These are phyloP conservation scores for Ascaphus truei DNA, from an alignment of 2,113 vertebrate species.

Conservation along the genomic window DNA sequence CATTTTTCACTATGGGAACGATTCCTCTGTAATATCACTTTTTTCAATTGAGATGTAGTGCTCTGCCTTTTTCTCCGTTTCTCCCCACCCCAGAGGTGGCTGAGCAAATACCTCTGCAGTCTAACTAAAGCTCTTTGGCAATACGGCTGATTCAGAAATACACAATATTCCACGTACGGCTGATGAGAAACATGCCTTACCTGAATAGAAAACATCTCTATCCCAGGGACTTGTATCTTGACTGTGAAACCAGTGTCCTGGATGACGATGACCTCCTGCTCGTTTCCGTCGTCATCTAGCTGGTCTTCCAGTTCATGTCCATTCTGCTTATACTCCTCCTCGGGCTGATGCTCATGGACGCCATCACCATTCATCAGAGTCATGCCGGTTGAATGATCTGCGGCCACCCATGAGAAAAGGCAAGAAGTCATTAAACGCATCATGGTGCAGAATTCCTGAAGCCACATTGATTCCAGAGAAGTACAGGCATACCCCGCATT, in stretches of 20 bases:
- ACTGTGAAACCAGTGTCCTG: slow-evolving; percentile 97
- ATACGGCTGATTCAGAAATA: too few relatives aligned
- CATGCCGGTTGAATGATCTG: slow-evolving; percentile 72
- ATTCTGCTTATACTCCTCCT: slow-evolving; percentile 64
- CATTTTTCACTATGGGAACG: too few relatives aligned
- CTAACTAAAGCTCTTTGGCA: too few relatives aligned
- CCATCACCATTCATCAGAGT: slow-evolving; percentile 84
- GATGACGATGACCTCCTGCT: slow-evolving; percentile 97
- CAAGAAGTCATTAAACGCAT: not conserved
- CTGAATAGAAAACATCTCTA: slow-evolving; percentile 92
- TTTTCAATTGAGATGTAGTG: too few relatives aligned
- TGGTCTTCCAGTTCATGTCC: slow-evolving; percentile 68
- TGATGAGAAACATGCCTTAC: slow-evolving; percentile 53
- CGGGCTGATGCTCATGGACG: slow-evolving; percentile 65
- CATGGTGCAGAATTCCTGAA: too few relatives aligned
- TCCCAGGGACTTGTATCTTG: slow-evolving; percentile 88
- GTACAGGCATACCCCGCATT: too few relatives aligned
- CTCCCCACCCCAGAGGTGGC: too few relatives aligned
- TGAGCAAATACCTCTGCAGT: too few relatives aligned
- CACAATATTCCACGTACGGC: too few relatives aligned
- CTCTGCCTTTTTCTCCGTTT: too few relatives aligned
- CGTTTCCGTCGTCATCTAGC: slow-evolving; percentile 78
- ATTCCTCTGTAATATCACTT: too few relatives aligned
- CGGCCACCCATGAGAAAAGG: not conserved
- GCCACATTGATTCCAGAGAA: too few relatives aligned